Evolutionary conservation across 2,797 vertebrate genomes (phyloP), one percentile per base, ranked within the genome.

Genomic region (Pseudocheirus occidentalis): DNA sequence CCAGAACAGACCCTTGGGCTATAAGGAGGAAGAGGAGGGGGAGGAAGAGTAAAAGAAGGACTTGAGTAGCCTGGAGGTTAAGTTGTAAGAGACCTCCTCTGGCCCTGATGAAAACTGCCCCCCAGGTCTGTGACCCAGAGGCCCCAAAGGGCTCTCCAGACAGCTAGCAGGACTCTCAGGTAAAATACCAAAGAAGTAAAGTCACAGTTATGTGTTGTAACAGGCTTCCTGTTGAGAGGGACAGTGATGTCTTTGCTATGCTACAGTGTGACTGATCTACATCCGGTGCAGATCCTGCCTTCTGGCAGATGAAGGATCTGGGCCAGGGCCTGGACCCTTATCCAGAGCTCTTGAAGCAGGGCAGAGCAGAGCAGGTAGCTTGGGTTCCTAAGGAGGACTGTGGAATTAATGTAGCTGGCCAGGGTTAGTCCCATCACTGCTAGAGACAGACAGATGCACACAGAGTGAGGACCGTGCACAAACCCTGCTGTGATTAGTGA

Each of bases 41-140:
- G 66, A 81, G 59, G 13, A 62, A 13, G 62, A n/a, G 18, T 14
- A 73, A 0, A 2, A 40, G 66, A 18, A 11, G 5, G 7, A 87
- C 21, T 0, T 87, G 73, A 11, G 66, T 7, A 40, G 18, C 6
- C n/a, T 10, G 16, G 2, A 46, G 1, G 3, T 11, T 1, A 0
- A 87, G 21, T 14, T 46, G 1, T 40, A 46, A 27, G 73, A 27
- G 1, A 10, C 40, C 40, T 46, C 40, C 66, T 81, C 21, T 46
- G 21, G 21, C 12, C 21, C 21, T 3, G 14, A 1, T 16, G 34
- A 16, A 73, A 18, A n/a, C 31, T 34, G 59, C 5, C 13, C 13
- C 0, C 0, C 31, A n/a, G n/a, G n/a, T n/a, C n/a, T 62, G 59
- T 34, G 12, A 4, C 73, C 73, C 73, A 11, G 7, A 50, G 9